These are phyloP conservation scores for Coecobrya sp. DNA, from an alignment of 2,888 invertebrate genomes.

Conservation along the genomic window DNA sequence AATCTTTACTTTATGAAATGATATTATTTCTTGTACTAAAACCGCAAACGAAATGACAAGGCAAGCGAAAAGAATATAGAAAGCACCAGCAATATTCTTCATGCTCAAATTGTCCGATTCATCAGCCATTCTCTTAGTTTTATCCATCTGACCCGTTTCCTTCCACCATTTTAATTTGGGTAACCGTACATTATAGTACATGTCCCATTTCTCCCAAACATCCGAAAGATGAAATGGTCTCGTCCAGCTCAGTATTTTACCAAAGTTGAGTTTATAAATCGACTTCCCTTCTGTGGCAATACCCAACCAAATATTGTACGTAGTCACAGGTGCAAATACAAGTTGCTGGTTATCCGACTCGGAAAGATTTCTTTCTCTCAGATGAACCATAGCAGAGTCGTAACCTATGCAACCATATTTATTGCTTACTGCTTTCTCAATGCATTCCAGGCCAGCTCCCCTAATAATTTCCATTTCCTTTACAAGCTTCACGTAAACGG, in stretches of 20 bases:
- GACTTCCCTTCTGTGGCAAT: constrained; percentile 61
- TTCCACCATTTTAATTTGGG: constrained; percentile 82
- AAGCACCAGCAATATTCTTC: constrained; percentile 81
- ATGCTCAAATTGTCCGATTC: constrained; percentile 78
- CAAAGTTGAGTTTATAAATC: too few relatives aligned
- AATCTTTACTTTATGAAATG: too few relatives aligned
- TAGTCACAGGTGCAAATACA: constrained; percentile 79
- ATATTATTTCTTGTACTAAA: constrained; percentile 53
- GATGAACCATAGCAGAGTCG: constrained; percentile 74
- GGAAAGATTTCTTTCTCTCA: constrained; percentile 77
- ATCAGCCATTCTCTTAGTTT: constrained; percentile 36
- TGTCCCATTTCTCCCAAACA: too few relatives aligned
- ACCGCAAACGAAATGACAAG: constrained; percentile 24
- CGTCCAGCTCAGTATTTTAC: too few relatives aligned
- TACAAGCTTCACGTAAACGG: constrained; percentile 78
- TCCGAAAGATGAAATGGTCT: too few relatives aligned
- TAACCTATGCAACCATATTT: constrained; percentile 81
- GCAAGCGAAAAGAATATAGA: constrained; percentile 63
- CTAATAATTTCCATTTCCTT: constrained; percentile 80
- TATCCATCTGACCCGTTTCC: constrained; percentile 78
- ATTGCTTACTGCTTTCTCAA: constrained; percentile 80
- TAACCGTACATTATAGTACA: constrained; percentile 71
- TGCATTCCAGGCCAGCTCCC: constrained; percentile 78
- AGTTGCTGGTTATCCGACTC: constrained; percentile 73
- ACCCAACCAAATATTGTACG: constrained; percentile 79